These are phyloP conservation scores for Luperina nickerlii DNA, from an alignment of 2,888 invertebrate species.

Conservation along the genomic window DNA sequence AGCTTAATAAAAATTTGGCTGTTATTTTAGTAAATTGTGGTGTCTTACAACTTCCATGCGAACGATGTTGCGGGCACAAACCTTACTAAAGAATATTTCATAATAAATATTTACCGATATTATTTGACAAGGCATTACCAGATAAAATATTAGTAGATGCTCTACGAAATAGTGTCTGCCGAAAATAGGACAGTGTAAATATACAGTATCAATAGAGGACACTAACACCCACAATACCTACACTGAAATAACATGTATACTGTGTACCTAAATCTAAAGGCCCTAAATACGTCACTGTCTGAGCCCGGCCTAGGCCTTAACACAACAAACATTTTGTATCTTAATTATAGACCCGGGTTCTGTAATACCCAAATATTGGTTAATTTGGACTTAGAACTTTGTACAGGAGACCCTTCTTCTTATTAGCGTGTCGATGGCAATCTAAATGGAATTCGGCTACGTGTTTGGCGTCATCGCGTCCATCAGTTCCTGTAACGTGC, in stretches of 20 bases:
- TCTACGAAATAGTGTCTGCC: constrained; percentile 1
- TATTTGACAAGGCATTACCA: constrained; percentile 1
- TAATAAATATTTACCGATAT: not conserved
- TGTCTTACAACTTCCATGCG: not conserved
- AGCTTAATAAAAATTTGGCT: not conserved
- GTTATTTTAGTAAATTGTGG: not conserved
- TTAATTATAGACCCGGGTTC: not conserved
- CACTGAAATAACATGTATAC: constrained; percentile 20
- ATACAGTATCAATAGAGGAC: constrained; percentile 2
- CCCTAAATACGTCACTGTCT: not conserved
- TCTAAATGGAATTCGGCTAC: too few species aligned
- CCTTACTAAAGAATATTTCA: not conserved
- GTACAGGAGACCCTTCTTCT: not conserved
- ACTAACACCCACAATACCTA: not conserved
- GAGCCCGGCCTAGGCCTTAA: not conserved
- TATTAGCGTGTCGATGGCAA: not conserved
- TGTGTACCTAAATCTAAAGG: not conserved
- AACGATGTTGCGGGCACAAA: not conserved
- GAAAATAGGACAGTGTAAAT: constrained; percentile 9
- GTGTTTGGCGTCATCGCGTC: too few species aligned
- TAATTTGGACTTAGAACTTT: not conserved
- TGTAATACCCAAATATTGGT: not conserved
- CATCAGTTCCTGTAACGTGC: not conserved
- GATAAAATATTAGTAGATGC: constrained; percentile 2
- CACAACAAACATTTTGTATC: constrained; percentile 9